phyloP scores from a whole-genome alignment of 2,113 vertebrate species.

The Anolis carolinensis region DNA sequence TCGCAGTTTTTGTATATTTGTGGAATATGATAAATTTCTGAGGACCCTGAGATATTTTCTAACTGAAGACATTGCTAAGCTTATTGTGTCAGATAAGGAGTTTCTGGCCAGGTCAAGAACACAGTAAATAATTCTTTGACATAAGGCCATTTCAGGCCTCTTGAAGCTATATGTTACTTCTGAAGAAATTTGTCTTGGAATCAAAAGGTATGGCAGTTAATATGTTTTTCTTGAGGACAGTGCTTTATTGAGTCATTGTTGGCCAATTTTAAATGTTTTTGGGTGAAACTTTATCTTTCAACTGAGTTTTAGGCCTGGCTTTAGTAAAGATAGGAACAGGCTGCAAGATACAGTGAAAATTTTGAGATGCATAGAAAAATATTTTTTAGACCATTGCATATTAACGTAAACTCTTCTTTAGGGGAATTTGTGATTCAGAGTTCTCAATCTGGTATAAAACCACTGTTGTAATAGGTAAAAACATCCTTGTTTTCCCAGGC shows the following conservation, averaged over 20 bases:
- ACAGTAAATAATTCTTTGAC: background rate
- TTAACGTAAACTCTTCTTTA: background rate
- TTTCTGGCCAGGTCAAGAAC: too few species aligned
- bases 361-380: background rate
- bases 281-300: background rate
- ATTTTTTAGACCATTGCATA: background rate
- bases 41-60: background rate
- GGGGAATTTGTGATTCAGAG: background rate
- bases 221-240: background rate
- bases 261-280: background rate
- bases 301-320: background rate
- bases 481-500: background rate
- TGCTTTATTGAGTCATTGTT: background rate
- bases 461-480: background rate
- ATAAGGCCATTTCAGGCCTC: background rate
- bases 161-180: background rate
- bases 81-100: background rate
- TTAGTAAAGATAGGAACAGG: background rate
- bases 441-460: background rate
- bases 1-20: background rate
- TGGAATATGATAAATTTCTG: background rate
- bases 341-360: background rate
- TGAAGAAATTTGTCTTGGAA: background rate
- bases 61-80: background rate
- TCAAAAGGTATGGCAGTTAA: background rate